A percentile compares a stretch with the other conserved stretches of the same genome.
phyloP scores from a whole-genome alignment of 2,113 vertebrate species.

The Nothoprocta pentlandii region DNA sequence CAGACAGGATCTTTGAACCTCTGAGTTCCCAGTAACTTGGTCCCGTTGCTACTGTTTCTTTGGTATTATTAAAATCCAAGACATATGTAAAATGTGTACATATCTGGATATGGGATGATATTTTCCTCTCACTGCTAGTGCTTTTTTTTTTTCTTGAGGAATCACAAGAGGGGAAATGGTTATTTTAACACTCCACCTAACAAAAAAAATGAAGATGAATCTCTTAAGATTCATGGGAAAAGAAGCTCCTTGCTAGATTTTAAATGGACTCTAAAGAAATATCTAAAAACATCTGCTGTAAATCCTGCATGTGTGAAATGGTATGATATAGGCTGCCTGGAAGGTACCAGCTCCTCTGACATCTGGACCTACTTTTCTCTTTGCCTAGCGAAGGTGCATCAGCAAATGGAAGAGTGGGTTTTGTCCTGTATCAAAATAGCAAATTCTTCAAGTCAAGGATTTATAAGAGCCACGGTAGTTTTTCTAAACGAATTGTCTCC shows the following conservation, averaged over 20 bases:
- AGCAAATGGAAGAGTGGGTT: constrained; percentile 31
- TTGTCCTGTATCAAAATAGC: constrained; percentile 75
- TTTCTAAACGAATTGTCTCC: constrained; percentile 54
- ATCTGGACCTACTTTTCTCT: not conserved
- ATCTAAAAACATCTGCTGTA: not conserved
- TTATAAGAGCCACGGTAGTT: not conserved
- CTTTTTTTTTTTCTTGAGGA: not conserved
- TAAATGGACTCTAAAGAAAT: not conserved
- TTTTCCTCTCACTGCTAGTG: not conserved
- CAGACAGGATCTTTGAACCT: not conserved
- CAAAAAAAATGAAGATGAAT: not conserved
- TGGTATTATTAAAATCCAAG: not conserved
- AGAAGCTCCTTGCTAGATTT: not conserved
- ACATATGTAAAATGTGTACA: not conserved
- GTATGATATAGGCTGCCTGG: not conserved
- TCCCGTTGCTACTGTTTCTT: not conserved
- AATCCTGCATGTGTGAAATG: not conserved
- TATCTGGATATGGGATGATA: not conserved
- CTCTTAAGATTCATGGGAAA: not conserved
- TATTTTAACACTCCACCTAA: not conserved
- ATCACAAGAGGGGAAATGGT: not conserved
- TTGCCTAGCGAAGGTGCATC: not conserved
- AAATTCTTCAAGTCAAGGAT: constrained; percentile 70
- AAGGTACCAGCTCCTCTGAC: not conserved
- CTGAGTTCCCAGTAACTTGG: not conserved